Evolutionary conservation across 2,797 vertebrate genomes (phyloP).

Genomic region (Pogoniulus pusillus): DNA sequence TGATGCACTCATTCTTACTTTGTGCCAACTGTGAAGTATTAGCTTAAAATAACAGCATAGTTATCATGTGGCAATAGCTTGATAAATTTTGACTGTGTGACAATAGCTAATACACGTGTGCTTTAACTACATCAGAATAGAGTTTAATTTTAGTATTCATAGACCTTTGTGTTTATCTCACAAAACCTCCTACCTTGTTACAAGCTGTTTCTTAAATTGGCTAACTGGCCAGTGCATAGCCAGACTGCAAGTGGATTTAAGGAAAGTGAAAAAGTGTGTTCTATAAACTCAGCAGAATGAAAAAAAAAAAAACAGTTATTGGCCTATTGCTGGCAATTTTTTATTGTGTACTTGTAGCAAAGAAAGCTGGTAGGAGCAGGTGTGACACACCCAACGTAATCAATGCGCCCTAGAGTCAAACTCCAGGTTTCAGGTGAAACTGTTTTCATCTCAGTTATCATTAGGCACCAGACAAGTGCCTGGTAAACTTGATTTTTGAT

Average conservation of each 20-base stretch:
- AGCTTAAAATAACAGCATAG: neutral
- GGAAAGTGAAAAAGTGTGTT: neutral
- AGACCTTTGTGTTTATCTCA: neutral
- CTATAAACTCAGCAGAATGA: neutral
- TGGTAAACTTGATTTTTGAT: neutral
- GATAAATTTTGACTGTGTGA: neutral
- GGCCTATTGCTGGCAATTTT: neutral
- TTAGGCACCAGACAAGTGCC: neutral
- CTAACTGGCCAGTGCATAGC: neutral
- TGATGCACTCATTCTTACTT: neutral
- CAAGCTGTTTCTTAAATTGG: neutral
- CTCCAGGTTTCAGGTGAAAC: conserved; percentile 19
- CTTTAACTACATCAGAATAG: neutral
- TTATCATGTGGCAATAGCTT: neutral
- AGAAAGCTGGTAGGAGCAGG: neutral
- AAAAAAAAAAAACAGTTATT: neutral
- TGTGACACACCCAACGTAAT: conserved; percentile 27
- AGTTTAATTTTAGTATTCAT: neutral
- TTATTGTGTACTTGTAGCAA: neutral
- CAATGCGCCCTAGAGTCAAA: neutral
- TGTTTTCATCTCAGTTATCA: neutral
- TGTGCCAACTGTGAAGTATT: neutral
- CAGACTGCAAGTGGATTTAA: neutral
- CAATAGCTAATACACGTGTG: neutral
- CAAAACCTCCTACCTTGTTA: neutral